These are phyloP conservation scores for Crocallis elinguaria DNA, from an alignment of 2,888 invertebrate genomes.

Conservation along the genomic window DNA sequence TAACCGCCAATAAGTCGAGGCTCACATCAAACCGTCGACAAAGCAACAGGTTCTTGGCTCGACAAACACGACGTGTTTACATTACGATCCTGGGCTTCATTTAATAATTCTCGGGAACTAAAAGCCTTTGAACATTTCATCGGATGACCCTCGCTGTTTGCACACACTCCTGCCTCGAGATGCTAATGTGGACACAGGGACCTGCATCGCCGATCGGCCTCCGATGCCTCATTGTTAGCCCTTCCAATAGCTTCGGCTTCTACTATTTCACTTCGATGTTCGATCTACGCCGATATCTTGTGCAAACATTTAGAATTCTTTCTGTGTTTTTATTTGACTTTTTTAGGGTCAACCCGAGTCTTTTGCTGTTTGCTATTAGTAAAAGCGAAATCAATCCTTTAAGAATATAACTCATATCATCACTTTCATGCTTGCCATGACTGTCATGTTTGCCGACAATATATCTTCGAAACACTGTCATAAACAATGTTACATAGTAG, in stretches of 20 bases:
- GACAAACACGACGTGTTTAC: conserved; percentile 80
- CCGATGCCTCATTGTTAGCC: conserved; percentile 79
- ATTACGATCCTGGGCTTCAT: conserved; percentile 84
- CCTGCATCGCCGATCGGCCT: conserved; percentile 82
- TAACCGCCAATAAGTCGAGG: conserved; percentile 81
- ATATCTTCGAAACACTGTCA: neutral
- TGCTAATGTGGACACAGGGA: conserved; percentile 85
- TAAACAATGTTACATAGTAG: conserved; percentile 11
- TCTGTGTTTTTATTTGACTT: conserved; percentile 38
- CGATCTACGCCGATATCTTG: conserved; percentile 69
- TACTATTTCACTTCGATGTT: conserved; percentile 73
- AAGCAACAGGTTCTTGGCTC: conserved; percentile 82
- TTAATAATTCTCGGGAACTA: conserved; percentile 85
- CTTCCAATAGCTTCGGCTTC: conserved; percentile 70
- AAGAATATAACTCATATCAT: conserved; percentile 4
- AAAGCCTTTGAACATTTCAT: conserved; percentile 85
- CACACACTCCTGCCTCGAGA: conserved; percentile 82
- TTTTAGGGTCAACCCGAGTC: conserved; percentile 25
- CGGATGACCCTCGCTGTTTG: conserved; percentile 84
- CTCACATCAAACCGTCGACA: conserved; percentile 79
- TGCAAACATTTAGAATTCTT: conserved; percentile 59
- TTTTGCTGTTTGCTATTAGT: conserved; percentile 22
- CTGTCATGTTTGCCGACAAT: neutral
- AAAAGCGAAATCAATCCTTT: conserved; percentile 20
- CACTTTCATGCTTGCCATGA: neutral